These are phyloP conservation scores for Boleophthalmus pectinirostris DNA, from an alignment of 2,113 vertebrate genomes.

Conservation along the genomic window DNA sequence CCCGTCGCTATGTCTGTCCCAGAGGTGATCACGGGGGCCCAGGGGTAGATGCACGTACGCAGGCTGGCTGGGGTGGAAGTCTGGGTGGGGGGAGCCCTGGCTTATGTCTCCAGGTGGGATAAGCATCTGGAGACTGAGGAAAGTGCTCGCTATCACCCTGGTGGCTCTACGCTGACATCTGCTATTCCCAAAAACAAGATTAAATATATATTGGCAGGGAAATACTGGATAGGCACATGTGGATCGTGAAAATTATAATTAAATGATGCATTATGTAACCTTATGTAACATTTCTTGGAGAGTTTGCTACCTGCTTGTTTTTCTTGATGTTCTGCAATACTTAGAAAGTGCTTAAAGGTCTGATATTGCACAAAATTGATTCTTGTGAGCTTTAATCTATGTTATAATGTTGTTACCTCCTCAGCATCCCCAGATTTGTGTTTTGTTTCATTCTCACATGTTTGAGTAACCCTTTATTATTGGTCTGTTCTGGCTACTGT, in stretches of 20 bases:
- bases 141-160: conserved; percentile 20
- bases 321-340: too few relatives aligned
- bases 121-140: conserved; percentile 64
- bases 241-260: neutral
- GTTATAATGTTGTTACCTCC: too few relatives aligned
- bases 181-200: conserved; percentile 61
- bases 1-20: conserved; percentile 55
- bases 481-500: too few relatives aligned
- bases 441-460: too few relatives aligned
- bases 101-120: conserved; percentile 54
- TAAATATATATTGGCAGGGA: conserved; percentile 57
- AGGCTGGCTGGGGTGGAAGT: conserved; percentile 18
- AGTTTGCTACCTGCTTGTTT: too few relatives aligned
- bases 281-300: too few relatives aligned
- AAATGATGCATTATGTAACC: too few relatives aligned
- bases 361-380: too few relatives aligned
- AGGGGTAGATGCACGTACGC: conserved; percentile 58
- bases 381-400: too few relatives aligned
- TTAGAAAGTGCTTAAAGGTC: too few relatives aligned
- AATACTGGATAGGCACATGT: conserved; percentile 25
- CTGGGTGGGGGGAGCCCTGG: conserved; percentile 42
- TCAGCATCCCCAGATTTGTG: too few relatives aligned
- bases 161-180: conserved; percentile 27
- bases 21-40: conserved; percentile 52
- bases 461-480: too few relatives aligned